phyloP scores from a whole-genome alignment of 35 echinoderm and acorn worm species.

The Chiridota heheva region DNA sequence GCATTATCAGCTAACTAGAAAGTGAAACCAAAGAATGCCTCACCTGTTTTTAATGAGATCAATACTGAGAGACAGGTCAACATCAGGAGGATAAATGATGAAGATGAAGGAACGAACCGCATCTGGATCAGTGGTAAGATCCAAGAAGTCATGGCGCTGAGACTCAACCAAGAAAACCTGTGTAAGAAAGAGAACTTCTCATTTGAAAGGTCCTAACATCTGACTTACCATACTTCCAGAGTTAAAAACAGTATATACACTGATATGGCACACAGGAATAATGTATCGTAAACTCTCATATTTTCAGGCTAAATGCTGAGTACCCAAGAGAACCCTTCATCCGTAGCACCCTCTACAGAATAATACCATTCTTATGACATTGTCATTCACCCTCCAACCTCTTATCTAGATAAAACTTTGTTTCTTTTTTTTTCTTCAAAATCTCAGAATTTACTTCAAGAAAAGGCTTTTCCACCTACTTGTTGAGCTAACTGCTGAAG shows the following conservation, averaged over 20 bases:
- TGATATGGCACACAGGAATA: neutral
- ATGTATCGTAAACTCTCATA: neutral
- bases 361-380: too few species aligned
- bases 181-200: neutral
- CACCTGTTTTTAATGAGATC: conserved; percentile 97
- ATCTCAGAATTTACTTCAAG: neutral
- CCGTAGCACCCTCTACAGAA: too few species aligned
- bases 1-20: too few species aligned
- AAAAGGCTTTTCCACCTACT: conserved; percentile 36
- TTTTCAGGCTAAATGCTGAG: neutral
- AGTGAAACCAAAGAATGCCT: too few species aligned
- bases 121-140: conserved; percentile 62
- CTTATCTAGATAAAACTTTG: too few species aligned
- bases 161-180: conserved; percentile 95
- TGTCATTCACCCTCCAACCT: too few species aligned
- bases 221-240: too few species aligned
- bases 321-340: too few species aligned
- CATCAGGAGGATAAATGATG: conserved; percentile 95
- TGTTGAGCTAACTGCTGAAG: conserved; percentile 95
- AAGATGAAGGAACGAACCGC: conserved; percentile 86
- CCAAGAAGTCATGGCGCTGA: conserved; percentile 61
- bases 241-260: neutral
- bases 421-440: too few species aligned
- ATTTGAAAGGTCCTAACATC: neutral
- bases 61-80: conserved; percentile 79